phyloP scores from a whole-genome alignment of 2,113 vertebrate genomes.

The Pitta sordida region DNA sequence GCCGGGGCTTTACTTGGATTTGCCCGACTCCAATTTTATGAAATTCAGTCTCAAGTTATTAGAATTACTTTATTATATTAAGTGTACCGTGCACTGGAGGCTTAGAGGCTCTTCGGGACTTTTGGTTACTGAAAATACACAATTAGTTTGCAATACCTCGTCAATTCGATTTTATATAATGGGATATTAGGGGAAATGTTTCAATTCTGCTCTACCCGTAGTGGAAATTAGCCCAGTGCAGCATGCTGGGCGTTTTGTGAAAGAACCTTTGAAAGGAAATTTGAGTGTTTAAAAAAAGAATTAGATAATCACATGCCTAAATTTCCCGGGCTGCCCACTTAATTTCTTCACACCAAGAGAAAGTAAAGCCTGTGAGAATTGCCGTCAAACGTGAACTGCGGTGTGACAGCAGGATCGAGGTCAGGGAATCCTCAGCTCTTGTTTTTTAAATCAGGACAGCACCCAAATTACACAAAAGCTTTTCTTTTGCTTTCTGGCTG shows the following conservation, averaged over 20 bases:
- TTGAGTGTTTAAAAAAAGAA: not conserved
- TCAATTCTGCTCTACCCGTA: not conserved
- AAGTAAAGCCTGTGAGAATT: not conserved
- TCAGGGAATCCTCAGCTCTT: not conserved
- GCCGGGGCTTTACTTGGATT: not conserved
- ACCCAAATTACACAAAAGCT: not conserved
- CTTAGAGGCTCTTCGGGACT: not conserved
- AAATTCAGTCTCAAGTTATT: not conserved
- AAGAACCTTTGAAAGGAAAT: not conserved
- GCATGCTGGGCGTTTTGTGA: rapidly evolving
- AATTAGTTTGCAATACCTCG: not conserved
- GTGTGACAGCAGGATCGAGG: not conserved
- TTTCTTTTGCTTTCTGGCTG: not conserved
- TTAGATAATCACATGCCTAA: not conserved
- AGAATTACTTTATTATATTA: not conserved
- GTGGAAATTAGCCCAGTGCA: not conserved
- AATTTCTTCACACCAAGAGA: not conserved
- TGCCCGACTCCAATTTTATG: not conserved
- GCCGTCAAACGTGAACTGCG: not conserved
- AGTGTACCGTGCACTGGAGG: not conserved
- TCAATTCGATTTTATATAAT: not conserved
- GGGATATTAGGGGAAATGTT: not conserved
- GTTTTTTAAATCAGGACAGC: not conserved
- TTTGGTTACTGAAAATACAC: not conserved
- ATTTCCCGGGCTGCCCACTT: not conserved